A percentile compares a stretch with the other conserved stretches of the same genome.
Evolutionary conservation across 2,797 vertebrate genomes (phyloP).

Genomic region (Oreortyx pictus): DNA sequence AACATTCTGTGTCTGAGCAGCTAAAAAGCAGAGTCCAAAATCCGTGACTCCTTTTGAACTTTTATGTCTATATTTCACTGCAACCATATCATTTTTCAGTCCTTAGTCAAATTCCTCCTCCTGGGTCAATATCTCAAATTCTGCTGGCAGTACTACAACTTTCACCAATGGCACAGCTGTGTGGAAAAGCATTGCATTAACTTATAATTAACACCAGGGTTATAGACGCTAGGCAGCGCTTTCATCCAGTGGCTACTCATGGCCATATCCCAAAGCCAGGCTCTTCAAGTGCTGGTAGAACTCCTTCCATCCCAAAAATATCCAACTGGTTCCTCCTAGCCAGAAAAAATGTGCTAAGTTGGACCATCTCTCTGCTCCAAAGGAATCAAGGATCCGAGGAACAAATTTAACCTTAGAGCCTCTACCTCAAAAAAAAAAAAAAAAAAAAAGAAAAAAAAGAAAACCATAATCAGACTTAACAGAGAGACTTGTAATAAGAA

Average conservation of each 20-base stretch:
- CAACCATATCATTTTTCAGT: background rate
- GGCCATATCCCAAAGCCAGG: background rate
- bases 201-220: background rate
- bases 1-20: background rate
- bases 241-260: background rate
- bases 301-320: background rate
- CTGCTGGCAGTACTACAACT: background rate
- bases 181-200: background rate
- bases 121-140: background rate
- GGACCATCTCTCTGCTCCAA: no score
- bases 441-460: background rate
- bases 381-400: no score
- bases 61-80: background rate
- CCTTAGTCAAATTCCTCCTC: background rate
- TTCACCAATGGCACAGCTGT: background rate
- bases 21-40: constrained; percentile 25
- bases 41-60: background rate
- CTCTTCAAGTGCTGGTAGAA: background rate
- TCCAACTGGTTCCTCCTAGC: background rate
- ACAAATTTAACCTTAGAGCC: no score
- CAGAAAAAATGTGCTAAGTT: background rate
- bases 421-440: no score
- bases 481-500: background rate
- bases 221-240: fast-evolving
- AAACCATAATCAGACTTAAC: background rate